A percentile compares a stretch with the other conserved stretches of the same genome.
Conservation (phyloP, 2,888 invertebrate species). For the Dicyrtomina minuta region DNA sequence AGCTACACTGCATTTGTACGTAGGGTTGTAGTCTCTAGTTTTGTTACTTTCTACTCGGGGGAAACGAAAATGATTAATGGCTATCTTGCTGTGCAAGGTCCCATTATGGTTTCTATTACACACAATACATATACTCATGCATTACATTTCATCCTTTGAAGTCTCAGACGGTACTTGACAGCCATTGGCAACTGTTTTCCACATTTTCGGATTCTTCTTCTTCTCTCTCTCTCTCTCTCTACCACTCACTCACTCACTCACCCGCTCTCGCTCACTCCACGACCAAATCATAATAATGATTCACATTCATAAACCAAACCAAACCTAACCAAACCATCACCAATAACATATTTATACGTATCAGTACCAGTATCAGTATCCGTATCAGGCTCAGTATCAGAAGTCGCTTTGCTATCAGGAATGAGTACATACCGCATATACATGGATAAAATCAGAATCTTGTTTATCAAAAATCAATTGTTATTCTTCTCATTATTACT, state of each 20-base stretch:
- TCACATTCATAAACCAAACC: neutral
- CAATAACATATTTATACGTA: no score
- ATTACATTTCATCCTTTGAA: conserved; percentile 31
- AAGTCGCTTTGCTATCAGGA: no score
- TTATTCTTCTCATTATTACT: no score
- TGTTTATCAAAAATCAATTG: no score
- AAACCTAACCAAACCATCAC: neutral
- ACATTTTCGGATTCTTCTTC: conserved; percentile 26
- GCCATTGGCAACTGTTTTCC: conserved; percentile 35
- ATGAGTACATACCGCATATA: no score
- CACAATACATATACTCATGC: conserved; percentile 34
- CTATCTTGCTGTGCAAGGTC: conserved; percentile 45
- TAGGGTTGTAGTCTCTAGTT: no score
- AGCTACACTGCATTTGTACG: no score
- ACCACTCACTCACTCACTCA: neutral
- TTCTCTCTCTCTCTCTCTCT: conserved; percentile 3
- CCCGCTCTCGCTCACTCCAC: neutral
- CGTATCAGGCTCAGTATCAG: no score
- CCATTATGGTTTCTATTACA: conserved; percentile 45
- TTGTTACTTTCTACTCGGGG: conserved; percentile 32
- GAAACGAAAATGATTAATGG: conserved; percentile 42
- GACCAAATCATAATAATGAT: no score
- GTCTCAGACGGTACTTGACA: conserved; percentile 31
- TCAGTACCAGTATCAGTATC: no score
- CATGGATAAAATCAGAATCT: no score